Evolutionary conservation across 2,113 vertebrate species (phyloP), one percentile per base, ranked within the genome.

Genomic region (Oncorhynchus nerka): DNA sequence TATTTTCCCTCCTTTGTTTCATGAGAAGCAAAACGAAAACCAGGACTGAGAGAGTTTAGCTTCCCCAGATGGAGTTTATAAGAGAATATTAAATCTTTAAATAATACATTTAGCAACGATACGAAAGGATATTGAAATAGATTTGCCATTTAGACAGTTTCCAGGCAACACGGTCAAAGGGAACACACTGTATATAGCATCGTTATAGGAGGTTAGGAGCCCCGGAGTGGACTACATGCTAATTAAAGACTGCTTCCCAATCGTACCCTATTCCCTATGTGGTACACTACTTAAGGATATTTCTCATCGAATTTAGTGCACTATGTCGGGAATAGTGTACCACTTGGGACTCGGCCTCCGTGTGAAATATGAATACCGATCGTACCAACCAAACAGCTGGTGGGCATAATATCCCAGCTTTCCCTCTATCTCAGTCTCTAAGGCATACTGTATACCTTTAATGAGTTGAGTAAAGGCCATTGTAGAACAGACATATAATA

Each of bases 121-220:
- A 72, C 70, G 39, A 65, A 61, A 48, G 57, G 68, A 75, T 79
- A 75, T 79, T 74, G 68, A 70, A 79, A 75, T 79, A 73, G 77
- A 70, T 79, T 70, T 75, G 73, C 67, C 67, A 48, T 75, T 79
- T 75, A 75, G 69, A 20, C 73, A 64, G 72, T 64, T 79, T 79
- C 67, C 57, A 75, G 28, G 77, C 66, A 79, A 75, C 57, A 32
- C 30, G 64, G 66, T 67, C 71, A 62, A n/a, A 62, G 51, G 51
- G 16, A 55, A 15, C 19, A 19, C 0, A 55, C 51, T 4, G 19
- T 62, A 8, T 57, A 57, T 57, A 57, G 55, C 2, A 57, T 45
- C 39, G 0, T 45, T 11, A 45, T 45, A 45, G 39, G 39, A 45
- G 39, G 39, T 45, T 57, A 19, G 28, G 15, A 67, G 15, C 28